These are phyloP conservation scores for Cygnus olor DNA, from an alignment of 2,797 vertebrate species.

Conservation along the genomic window DNA sequence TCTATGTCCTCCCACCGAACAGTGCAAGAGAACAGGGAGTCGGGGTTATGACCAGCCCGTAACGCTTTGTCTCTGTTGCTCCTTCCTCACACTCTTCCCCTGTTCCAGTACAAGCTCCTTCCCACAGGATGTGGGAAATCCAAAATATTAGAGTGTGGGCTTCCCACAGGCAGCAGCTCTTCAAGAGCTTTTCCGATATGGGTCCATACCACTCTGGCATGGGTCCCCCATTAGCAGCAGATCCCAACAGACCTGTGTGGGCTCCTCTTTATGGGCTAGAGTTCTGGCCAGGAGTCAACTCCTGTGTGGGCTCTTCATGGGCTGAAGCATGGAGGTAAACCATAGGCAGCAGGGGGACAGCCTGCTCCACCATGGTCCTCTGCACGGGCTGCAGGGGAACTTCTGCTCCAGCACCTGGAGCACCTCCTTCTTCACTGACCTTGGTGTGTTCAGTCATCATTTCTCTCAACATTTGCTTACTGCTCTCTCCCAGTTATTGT, in stretches of 20 bases:
- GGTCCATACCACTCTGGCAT: neutral
- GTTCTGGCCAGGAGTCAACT: neutral
- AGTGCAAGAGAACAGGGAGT: neutral
- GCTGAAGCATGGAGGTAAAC: no score
- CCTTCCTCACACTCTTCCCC: neutral
- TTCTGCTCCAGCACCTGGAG: no score
- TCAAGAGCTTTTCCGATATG: neutral
- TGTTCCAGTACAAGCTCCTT: neutral
- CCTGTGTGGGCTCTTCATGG: neutral
- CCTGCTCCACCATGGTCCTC: neutral
- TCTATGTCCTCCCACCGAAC: neutral
- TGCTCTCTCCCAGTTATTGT: no score
- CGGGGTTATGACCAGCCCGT: neutral
- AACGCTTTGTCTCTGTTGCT: neutral
- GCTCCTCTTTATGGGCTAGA: neutral
- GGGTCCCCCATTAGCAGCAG: neutral
- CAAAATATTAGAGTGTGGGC: neutral
- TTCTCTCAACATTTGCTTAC: no score
- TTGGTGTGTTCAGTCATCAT: no score
- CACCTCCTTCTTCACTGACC: no score
- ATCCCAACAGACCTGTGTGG: neutral
- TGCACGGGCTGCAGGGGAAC: neutral
- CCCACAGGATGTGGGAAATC: no score
- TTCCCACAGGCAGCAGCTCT: neutral
- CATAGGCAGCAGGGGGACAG: neutral